Conservation (phyloP, 1,140 invertebrate species). For the Papilio polytes region DNA sequence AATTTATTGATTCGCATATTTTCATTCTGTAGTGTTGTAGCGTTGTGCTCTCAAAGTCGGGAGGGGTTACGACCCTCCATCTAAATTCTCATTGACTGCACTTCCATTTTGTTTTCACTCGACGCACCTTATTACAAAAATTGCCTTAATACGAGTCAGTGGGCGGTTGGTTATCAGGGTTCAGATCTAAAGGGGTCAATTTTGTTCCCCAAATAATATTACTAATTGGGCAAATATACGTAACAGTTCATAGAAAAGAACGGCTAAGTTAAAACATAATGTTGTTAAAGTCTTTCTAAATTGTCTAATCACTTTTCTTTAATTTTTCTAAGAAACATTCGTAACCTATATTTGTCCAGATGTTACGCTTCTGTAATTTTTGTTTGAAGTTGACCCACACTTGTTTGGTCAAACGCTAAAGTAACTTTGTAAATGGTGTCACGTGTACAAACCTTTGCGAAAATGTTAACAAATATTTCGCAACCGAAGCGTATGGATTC, state of each 20-base stretch:
- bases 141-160: constrained; percentile 17
- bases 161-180: constrained; percentile 8
- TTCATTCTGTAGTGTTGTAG: too few relatives aligned
- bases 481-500: not conserved
- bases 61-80: constrained; percentile 8
- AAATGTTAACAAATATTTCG: not conserved
- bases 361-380: constrained; percentile 6
- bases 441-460: constrained; percentile 2
- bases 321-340: not conserved
- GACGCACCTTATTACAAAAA: constrained; percentile 3
- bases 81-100: not conserved
- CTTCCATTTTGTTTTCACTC: constrained; percentile 22
- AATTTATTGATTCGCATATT: too few relatives aligned
- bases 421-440: not conserved
- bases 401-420: not conserved
- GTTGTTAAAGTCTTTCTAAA: too few relatives aligned
- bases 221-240: not conserved
- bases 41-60: too few relatives aligned
- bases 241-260: not conserved
- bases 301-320: not conserved
- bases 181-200: not conserved
- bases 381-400: constrained; percentile 31
- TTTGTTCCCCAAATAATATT: not conserved
- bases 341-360: constrained; percentile 11
- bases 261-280: not conserved